Conservation (phyloP, 2,888 invertebrate species). For the Odontothrips loti region DNA sequence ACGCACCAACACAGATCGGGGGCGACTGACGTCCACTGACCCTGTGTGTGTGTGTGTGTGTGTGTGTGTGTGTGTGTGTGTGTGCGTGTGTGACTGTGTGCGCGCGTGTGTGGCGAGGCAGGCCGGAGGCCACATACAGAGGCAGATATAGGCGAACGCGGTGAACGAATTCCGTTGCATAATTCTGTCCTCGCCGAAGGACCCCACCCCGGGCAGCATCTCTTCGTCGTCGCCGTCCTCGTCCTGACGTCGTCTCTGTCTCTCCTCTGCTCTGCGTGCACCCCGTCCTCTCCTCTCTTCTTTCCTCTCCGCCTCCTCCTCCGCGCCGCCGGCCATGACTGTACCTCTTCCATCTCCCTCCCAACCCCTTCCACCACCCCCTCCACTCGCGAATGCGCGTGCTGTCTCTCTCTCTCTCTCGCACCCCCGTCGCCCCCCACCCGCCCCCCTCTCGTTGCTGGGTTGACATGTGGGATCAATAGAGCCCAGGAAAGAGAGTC, state of each 20-base stretch:
- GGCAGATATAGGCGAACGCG: not conserved
- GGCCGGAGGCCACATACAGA: not conserved
- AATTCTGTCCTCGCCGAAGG: not conserved
- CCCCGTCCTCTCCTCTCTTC: not conserved
- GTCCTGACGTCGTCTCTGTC: not conserved
- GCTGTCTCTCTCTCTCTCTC: not conserved
- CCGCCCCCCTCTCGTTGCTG: not conserved
- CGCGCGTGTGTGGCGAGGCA: too few species aligned
- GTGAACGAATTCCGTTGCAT: too few species aligned
- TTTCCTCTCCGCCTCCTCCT: constrained; percentile 9
- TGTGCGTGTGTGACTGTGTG: too few species aligned
- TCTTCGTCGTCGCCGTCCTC: not conserved
- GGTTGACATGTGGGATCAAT: constrained; percentile 26
- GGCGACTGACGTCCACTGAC: not conserved
- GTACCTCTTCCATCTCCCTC: not conserved
- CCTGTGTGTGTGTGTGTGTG: not conserved
- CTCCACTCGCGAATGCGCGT: not conserved
- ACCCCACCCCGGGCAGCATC: not conserved
- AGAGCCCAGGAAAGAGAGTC: constrained; percentile 22
- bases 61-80: not conserved
- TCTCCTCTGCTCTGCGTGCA: not conserved
- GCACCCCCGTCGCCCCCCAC: not conserved
- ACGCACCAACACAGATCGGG: too few species aligned
- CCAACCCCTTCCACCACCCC: not conserved
- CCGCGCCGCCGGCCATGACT: not conserved